A percentile compares a stretch with the other conserved stretches of the same genome.
Evolutionary conservation across 2,113 vertebrate genomes (phyloP).

Genomic region (Xerus inauris): DNA sequence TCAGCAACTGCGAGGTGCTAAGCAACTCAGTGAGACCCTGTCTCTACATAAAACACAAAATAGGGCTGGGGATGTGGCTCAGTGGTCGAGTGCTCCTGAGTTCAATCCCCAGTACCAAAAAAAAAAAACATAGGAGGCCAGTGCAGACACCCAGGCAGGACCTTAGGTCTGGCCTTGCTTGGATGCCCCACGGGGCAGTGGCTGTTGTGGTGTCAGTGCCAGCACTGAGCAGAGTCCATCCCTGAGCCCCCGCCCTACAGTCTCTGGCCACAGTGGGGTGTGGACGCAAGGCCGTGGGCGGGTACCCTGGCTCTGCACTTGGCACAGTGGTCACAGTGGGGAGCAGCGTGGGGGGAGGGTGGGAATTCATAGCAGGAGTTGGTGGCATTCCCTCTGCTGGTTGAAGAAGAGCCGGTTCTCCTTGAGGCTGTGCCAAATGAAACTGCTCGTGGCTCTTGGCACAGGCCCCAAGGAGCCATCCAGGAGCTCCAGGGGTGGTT

Average conservation of each 20-base stretch:
- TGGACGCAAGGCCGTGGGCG: fast-evolving
- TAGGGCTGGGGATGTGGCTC: too few relatives aligned
- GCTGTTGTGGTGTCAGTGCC: not conserved
- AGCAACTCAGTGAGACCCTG: too few relatives aligned
- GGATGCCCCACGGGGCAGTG: not conserved
- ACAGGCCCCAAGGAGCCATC: not conserved
- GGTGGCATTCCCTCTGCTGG: not conserved
- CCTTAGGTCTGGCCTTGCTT: not conserved
- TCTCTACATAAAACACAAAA: too few relatives aligned
- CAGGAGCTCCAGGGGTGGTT: not conserved
- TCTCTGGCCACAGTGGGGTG: not conserved
- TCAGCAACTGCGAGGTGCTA: too few relatives aligned
- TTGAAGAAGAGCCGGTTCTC: not conserved
- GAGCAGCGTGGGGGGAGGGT: not conserved
- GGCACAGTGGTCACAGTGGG: not conserved
- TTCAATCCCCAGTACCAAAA: too few relatives aligned
- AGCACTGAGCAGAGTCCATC: too few relatives aligned
- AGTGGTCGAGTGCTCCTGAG: too few relatives aligned
- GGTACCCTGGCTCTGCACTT: not conserved
- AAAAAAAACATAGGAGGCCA: too few relatives aligned
- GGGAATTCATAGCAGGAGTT: not conserved
- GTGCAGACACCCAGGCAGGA: too few relatives aligned
- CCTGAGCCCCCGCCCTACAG: too few relatives aligned
- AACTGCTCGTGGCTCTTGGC: not conserved
- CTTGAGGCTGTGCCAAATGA: constrained; percentile 24